Percentiles rank a stretch among this genome's conserved stretches.
Conservation (phyloP, 2,113 vertebrate genomes). For the Maccullochella peelii region DNA sequence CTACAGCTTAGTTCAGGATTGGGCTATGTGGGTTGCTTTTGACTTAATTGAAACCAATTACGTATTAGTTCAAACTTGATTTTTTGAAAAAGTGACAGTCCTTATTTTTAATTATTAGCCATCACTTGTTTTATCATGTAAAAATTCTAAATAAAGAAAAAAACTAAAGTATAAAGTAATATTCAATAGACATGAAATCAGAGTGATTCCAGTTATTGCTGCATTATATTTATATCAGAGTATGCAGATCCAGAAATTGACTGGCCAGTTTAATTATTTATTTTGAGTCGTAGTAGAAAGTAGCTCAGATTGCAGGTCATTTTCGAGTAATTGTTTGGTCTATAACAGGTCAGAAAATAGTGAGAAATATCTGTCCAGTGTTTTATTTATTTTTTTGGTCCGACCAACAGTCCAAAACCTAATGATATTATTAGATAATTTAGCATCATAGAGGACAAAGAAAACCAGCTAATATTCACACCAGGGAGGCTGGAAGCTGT, state of each 20-base stretch:
- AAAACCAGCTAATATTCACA: background rate
- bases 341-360: background rate
- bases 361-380: background rate
- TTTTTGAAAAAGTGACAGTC: background rate
- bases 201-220: too few relatives aligned
- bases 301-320: background rate
- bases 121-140: background rate
- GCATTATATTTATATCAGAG: too few relatives aligned
- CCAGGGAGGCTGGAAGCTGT: background rate
- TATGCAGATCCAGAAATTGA: background rate
- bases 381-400: background rate
- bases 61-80: background rate
- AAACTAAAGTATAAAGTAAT: too few relatives aligned
- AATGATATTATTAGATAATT: background rate
- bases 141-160: too few relatives aligned
- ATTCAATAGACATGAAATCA: too few relatives aligned
- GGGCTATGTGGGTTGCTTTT: fast-evolving
- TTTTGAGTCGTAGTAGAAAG: background rate
- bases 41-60: background rate
- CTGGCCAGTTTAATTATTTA: too few relatives aligned
- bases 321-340: background rate
- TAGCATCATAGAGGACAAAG: background rate
- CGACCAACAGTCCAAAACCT: too few relatives aligned
- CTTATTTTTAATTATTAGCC: too few relatives aligned
- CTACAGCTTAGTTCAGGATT: background rate